These are phyloP conservation scores for Agriopis leucophaearia DNA, from an alignment of 2,888 invertebrate species.

Conservation along the genomic window DNA sequence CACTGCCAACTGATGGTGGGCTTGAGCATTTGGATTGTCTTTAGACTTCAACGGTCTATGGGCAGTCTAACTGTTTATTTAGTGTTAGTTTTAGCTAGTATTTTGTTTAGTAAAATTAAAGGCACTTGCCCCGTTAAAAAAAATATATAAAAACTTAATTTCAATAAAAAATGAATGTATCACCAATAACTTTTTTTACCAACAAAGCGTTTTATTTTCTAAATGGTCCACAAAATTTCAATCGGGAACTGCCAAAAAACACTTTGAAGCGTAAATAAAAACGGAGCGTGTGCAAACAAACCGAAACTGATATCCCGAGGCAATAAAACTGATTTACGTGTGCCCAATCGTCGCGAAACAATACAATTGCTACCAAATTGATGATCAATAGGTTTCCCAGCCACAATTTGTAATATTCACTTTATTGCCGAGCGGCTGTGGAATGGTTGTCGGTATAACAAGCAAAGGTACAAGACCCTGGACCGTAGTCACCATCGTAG, in stretches of 20 bases:
- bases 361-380: conserved; percentile 51
- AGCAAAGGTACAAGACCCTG: neutral
- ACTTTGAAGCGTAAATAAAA: conserved; percentile 16
- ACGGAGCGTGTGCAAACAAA: conserved; percentile 40
- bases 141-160: too few relatives aligned
- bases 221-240: conserved; percentile 15
- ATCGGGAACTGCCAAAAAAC: conserved; percentile 26
- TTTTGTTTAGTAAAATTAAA: too few relatives aligned
- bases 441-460: neutral
- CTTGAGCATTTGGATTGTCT: too few relatives aligned
- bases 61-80: too few relatives aligned
- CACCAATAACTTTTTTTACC: neutral
- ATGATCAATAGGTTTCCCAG: conserved; percentile 47
- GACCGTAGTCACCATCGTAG: too few relatives aligned
- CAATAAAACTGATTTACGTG: conserved; percentile 63
- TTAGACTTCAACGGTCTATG: too few relatives aligned
- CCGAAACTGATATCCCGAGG: conserved; percentile 52
- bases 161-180: neutral
- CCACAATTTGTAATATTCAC: conserved; percentile 34
- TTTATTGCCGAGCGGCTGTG: neutral
- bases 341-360: conserved; percentile 51
- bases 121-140: too few relatives aligned
- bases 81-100: too few relatives aligned
- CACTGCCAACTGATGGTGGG: too few relatives aligned
- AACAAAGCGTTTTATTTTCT: conserved; percentile 2